Evolutionary conservation across 2,797 vertebrate species (phyloP), one percentile per base, ranked within the genome.

Genomic region (Oryzias sinensis): DNA sequence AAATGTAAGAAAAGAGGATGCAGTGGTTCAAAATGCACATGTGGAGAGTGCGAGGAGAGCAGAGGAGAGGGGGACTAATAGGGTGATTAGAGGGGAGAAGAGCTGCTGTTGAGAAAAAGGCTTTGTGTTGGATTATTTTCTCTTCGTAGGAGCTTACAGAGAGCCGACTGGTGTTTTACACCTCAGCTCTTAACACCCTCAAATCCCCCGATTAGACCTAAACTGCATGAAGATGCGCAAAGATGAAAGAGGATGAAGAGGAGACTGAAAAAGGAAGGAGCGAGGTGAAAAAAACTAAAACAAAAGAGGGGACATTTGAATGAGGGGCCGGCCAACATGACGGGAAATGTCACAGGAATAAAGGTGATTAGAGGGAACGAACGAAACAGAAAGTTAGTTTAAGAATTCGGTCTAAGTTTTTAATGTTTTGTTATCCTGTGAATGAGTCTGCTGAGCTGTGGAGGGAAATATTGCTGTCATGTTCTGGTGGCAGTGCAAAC

Each of bases 41-140:
- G 22, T 44, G 22, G 20, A 50, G 48, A 41, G 43, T 46, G 46
- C 41, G 20, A 47, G 20, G 43, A 53, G 62, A 53, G 17, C 17
- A 45, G 24, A 37, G 49, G 43, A 60, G 55, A 57, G 57, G 44
- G 53, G 41, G 45, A 70, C 74, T 79, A 83, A 79, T 83, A 59
- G 68, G 67, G 78, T 76, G 79, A 87, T 80, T 81, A 79, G 58
- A 55, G 65, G 61, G 74, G 80, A 74, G 82, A 78, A 79, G 71
- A 77, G 72, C 80, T 69, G 68, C 79, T 82, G 73, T 80, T 72
- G 76, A 87, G 78, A 84, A 73, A 83, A 81, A 83, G 67, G 76
- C 76, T 82, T 79, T 79, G 66, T 80, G 74, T 81, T 83, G 83
- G 85, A 87, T 87, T 84, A 84, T 82, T 83, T 82, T 77, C 74